Evolutionary conservation across 2,113 vertebrate genomes (phyloP), one percentile per base, ranked within the genome.

Genomic region (Archilochus colubris): DNA sequence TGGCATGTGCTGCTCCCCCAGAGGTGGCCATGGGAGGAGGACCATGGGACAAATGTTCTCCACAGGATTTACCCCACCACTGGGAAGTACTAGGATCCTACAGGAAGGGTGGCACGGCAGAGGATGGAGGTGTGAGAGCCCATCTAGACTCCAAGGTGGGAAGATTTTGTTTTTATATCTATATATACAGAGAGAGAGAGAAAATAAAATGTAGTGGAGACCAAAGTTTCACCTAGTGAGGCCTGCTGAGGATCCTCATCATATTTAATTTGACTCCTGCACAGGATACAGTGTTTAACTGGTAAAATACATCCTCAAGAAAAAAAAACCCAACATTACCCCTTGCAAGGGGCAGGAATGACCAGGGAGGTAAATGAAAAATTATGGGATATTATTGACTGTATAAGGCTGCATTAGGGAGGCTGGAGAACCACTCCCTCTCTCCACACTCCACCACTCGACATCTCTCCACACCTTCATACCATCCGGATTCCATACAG

Each of bases 31-130:
- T 4, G 17, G 62, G 22, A 67, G 54, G 17, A 72, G 44, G 31
- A 74, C 9, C 3, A 19, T 0, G 2, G 58, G 62, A 30, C 36
- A 64, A 59, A 33, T 20, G 67, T 36, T 74, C 55, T 78, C 43
- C 43, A 18, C 0, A 0, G 18, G 20, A 36, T 76, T 61, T 10
- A 58, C 46, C 22, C 79, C 25, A 6, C 19, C 19, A 14, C 36
- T 70, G 78, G 43, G 50, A 85, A 13, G 19, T 57, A 57, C 53
- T 64, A 66, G 24, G 40, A 18, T 70, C n/a, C 31, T 18, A 25
- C 0, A 3, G 20, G 22, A 86, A 53, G 36, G 43, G 10, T 50
- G 57, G 13, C 43, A 50, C 9, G n/a, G 48, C 57, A 61, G 20
- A 79, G 38, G 62, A 68, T 18, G 12, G 30, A 77, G 30, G 44